Evolutionary conservation across 2,888 invertebrate genomes (phyloP), one percentile per base, ranked within the genome.

Genomic region (Chorisops tibialis): DNA sequence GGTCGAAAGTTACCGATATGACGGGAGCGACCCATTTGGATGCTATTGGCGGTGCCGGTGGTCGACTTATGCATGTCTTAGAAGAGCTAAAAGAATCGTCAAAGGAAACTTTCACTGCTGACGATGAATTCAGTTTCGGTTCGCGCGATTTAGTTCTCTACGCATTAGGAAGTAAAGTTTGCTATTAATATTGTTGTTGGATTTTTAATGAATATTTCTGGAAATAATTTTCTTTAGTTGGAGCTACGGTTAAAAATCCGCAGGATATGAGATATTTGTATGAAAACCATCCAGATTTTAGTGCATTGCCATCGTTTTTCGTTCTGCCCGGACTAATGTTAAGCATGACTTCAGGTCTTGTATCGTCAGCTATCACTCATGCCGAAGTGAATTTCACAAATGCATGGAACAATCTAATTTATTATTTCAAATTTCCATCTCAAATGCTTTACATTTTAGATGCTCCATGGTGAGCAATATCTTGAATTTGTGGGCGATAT

Each of bases 381-480:
- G 81, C 85, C 56, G 77, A 82, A 63, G 80, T 87, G 1, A 87
- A 93, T 73, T 83, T 88, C 38, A 82, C 87, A 16, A 88, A 87
- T 77, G 88, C 88, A 75, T 77, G 78, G 9, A n/a, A n/a, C n/a
- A n/a, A n/a, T n/a, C n/a, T n/a, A n/a, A n/a, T n/a, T n/a, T n/a
- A n/a, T n/a, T n/a, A n/a, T n/a, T n/a, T n/a, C n/a, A n/a, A n/a
- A n/a, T n/a, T n/a, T n/a, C n/a, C n/a, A n/a, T n/a, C n/a, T n/a
- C n/a, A n/a, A n/a, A n/a, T n/a, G n/a, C n/a, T n/a, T n/a, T n/a
- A n/a, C n/a, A n/a, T n/a, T 66, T 68, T 67, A 92, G 87, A 82
- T 95, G 52, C 82, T 99, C 1, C 99, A 99, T 75, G 99, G 98
- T 1, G 99, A 99, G 75, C 98, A 99, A 74, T 99, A 91, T 76